phyloP scores from a whole-genome alignment of 2,888 invertebrate genomes.

The Cecidostiba fungosa region DNA sequence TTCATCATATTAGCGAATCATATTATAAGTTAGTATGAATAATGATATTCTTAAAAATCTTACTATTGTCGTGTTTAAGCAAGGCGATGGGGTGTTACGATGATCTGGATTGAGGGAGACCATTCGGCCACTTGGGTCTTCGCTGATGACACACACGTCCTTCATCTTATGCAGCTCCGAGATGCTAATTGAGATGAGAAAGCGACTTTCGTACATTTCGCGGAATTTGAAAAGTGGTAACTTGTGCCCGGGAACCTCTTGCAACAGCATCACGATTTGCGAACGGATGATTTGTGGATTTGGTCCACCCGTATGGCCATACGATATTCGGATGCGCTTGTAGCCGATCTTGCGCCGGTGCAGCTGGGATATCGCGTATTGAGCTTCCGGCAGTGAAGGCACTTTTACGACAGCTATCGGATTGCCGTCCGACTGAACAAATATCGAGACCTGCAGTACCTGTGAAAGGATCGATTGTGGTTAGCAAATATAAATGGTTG shows the following conservation, averaged over 20 bases:
- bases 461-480: constrained; percentile 67
- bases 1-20: constrained; percentile 70
- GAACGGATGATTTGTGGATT: constrained; percentile 85
- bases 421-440: constrained; percentile 85
- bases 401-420: constrained; percentile 88
- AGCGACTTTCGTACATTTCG: constrained; percentile 91
- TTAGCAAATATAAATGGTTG: neutral
- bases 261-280: constrained; percentile 87
- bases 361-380: constrained; percentile 89
- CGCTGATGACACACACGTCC: constrained; percentile 89
- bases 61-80: constrained; percentile 75
- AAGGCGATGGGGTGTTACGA: constrained; percentile 83
- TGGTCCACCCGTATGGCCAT: constrained; percentile 84
- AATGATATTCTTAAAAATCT: constrained; percentile 28
- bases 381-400: constrained; percentile 86
- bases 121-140: constrained; percentile 86
- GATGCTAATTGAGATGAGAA: constrained; percentile 87
- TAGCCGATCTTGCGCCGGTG: constrained; percentile 92
- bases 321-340: constrained; percentile 89
- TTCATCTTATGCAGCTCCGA: constrained; percentile 88
- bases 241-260: constrained; percentile 88
- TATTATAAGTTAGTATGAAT: neutral
- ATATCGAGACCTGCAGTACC: constrained; percentile 84
- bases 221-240: constrained; percentile 91
- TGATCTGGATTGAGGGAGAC: constrained; percentile 86